Evolutionary conservation across 2,113 vertebrate genomes (phyloP), one percentile per base, ranked within the genome.

Genomic region (Azemiops feae): DNA sequence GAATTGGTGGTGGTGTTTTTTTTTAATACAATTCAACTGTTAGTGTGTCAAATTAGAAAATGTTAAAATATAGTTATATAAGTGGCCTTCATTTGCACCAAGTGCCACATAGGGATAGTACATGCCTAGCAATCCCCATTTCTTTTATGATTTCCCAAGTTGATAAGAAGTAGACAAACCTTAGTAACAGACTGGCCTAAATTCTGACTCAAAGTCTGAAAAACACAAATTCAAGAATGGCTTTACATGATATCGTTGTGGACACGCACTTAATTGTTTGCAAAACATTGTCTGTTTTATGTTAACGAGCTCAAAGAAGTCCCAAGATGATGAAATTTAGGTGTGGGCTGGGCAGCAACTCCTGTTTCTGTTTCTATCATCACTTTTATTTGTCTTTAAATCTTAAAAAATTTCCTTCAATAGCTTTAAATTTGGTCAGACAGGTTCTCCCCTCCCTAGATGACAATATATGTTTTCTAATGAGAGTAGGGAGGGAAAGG

Each of bases 401-500:
- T 93, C 88, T 90, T 90, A 74, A 47, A 47, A 39, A 52, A 64
- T 86, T 58, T 27, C 74, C 88, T 27, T 85, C 74, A 89, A 55
- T 69, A n/a, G 54, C 34, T 86, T 88, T 92, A 86, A 92, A 89
- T 93, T 86, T 93, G 91, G 91, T 47, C 74, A 89, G 54, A 64
- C 74, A 25, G 88, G 93, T 64, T 87, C 55, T 89, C 87, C 87
- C 93, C 69, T 92, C 87, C 87, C 91, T 95, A 91, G 60, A 58
- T 89, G 94, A 58, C 95, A 95, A 95, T 94, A 87, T 12, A 60
- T 91, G 93, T 27, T 85, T 58, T 34, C 0, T 92, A 86, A 92
- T 2, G 6, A 93, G 88, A 94, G 93, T 92, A 57, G 89, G 93
- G 95, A 90, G 69, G 2, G 81, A 93, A 95, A 96, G 96, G 94